Evolutionary conservation across 1,140 invertebrate species (phyloP).

Genomic region (Drosophila sulfurigaster): DNA sequence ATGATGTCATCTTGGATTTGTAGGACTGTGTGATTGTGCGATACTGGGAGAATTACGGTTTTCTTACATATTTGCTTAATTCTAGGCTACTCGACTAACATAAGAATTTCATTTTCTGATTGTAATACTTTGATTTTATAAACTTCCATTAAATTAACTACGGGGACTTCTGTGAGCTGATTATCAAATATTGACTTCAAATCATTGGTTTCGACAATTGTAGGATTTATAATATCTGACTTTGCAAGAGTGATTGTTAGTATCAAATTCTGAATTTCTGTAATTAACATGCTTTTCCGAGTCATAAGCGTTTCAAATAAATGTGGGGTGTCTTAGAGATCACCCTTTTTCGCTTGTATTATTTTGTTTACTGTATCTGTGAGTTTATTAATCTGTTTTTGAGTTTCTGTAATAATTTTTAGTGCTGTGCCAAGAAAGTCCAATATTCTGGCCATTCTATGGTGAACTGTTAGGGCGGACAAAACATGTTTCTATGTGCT

Average conservation of each 20-base stretch:
- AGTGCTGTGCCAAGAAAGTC: too few species aligned
- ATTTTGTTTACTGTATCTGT: neutral
- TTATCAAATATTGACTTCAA: neutral
- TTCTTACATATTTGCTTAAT: constrained; percentile 7
- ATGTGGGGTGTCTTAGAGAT: neutral
- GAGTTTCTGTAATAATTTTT: neutral
- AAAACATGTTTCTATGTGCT: too few species aligned
- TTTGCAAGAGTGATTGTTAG: constrained; percentile 23
- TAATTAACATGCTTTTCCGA: constrained; percentile 34
- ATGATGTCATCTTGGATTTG: neutral
- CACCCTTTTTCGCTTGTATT: neutral
- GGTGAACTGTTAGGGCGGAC: too few species aligned
- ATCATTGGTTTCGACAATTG: constrained; percentile 6
- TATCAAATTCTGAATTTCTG: constrained; percentile 41
- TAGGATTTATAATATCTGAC: neutral
- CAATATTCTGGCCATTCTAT: too few species aligned
- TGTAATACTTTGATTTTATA: neutral
- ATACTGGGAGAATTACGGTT: neutral
- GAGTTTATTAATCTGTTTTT: neutral
- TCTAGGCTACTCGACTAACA: too few species aligned
- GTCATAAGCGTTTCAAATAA: constrained; percentile 21
- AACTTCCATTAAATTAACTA: constrained; percentile 7
- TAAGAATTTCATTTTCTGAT: neutral
- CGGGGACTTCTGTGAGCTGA: constrained; percentile 4
- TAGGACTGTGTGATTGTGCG: neutral